Evolutionary conservation across 2,797 vertebrate genomes (phyloP).

Genomic region (Parauchenoglanis punctatus): DNA sequence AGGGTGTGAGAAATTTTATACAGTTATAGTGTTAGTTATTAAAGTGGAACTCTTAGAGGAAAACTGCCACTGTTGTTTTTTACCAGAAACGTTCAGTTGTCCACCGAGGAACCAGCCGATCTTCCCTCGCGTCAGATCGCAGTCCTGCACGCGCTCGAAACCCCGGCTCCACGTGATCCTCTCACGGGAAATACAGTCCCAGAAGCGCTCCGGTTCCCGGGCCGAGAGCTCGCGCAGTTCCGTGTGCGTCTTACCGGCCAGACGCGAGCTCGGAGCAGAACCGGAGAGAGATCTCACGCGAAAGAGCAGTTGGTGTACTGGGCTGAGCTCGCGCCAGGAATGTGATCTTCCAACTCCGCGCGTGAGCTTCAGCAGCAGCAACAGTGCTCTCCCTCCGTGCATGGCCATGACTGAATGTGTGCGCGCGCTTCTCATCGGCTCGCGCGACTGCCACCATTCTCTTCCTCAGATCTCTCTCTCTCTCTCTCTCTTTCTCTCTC

Average conservation of each 20-base stretch:
- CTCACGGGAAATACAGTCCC: constrained; percentile 81
- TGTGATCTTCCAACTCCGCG: background rate
- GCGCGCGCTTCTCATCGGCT: background rate
- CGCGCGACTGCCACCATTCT: background rate
- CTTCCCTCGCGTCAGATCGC: constrained; percentile 72
- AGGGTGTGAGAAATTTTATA: too few relatives aligned
- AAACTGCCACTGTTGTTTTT: constrained; percentile 61
- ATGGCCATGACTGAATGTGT: background rate
- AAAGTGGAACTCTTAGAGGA: background rate
- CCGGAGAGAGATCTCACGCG: background rate
- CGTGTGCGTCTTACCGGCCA: constrained; percentile 62
- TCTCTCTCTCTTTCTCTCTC: too few relatives aligned
- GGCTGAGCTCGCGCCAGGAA: background rate
- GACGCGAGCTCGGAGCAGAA: constrained; percentile 50
- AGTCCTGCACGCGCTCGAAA: constrained; percentile 79
- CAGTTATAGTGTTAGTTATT: background rate
- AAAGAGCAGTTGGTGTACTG: too few relatives aligned
- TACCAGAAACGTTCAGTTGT: constrained; percentile 89
- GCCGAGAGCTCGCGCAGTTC: constrained; percentile 76
- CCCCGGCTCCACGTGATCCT: constrained; percentile 82
- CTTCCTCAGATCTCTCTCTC: constrained; percentile 5
- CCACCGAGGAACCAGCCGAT: constrained; percentile 90
- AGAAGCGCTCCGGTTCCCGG: constrained; percentile 78
- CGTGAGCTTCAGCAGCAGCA: constrained; percentile 8
- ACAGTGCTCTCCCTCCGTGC: background rate